phyloP scores from a whole-genome alignment of 2,113 vertebrate species.

The Corydoras maculifer region DNA sequence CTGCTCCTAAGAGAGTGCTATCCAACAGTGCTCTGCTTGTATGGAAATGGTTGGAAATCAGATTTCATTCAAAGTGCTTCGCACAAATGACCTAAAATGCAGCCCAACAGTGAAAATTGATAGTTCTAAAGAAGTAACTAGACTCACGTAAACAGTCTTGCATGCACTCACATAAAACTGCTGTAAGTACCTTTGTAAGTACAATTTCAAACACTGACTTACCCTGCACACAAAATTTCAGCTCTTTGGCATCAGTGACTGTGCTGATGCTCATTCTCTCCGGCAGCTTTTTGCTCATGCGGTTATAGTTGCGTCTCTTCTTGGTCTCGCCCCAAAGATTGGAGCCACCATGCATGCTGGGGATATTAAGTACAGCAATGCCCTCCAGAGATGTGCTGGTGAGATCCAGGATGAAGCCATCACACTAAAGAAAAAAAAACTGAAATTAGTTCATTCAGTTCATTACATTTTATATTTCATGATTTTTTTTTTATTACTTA shows the following conservation, averaged over 20 bases:
- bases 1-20: slow-evolving; percentile 8
- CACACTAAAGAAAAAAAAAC: slow-evolving; percentile 67
- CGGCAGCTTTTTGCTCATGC: slow-evolving; percentile 77
- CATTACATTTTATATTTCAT: not conserved
- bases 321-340: slow-evolving; percentile 92
- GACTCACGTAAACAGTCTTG: slow-evolving; percentile 2
- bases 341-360: slow-evolving; percentile 95
- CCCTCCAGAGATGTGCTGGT: slow-evolving; percentile 84
- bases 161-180: not conserved
- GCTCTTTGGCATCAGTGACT: slow-evolving; percentile 82
- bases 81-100: slow-evolving; percentile 16
- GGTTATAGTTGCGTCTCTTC: slow-evolving; percentile 78
- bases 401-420: slow-evolving; percentile 82
- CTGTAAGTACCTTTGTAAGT: not conserved
- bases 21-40: slow-evolving; percentile 2
- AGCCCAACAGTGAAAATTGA: slow-evolving; percentile 14
- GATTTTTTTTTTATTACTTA: not conserved
- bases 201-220: slow-evolving; percentile 46
- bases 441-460: not conserved
- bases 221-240: slow-evolving; percentile 92
- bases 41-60: slow-evolving; percentile 22
- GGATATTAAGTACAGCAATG: slow-evolving; percentile 91
- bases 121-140: not conserved
- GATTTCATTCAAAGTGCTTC: slow-evolving; percentile 24
- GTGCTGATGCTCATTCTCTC: slow-evolving; percentile 62